A percentile compares a stretch with the other conserved stretches of the same genome.
Evolutionary conservation across 2,888 invertebrate species (phyloP).

Genomic region (Sphinx pinastri): DNA sequence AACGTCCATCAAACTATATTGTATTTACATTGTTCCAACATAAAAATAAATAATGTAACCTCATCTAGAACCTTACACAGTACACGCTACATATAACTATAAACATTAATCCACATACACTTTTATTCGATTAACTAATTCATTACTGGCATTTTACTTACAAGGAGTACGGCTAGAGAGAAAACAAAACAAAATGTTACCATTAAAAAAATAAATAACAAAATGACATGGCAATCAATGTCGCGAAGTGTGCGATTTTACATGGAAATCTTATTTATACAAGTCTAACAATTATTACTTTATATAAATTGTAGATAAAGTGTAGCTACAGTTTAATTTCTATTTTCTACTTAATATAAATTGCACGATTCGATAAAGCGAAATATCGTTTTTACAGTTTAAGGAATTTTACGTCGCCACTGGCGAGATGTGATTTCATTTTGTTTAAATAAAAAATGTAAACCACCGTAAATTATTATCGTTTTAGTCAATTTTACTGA

Average conservation of each 20-base stretch:
- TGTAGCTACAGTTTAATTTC: conserved; percentile 66
- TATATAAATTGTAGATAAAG: conserved; percentile 49
- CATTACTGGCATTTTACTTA: conserved; percentile 77
- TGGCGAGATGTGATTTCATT: conserved; percentile 12
- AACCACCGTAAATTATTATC: conserved; percentile 1
- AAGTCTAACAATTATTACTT: conserved; percentile 43
- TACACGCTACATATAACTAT: conserved; percentile 69
- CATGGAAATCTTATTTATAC: conserved; percentile 56
- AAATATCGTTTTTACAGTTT: conserved; percentile 59
- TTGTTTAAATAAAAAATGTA: not conserved
- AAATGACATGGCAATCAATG: conserved; percentile 66
- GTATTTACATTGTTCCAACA: conserved; percentile 82
- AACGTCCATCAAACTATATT: conserved; percentile 73
- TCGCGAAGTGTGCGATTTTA: conserved; percentile 33
- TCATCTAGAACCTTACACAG: conserved; percentile 74
- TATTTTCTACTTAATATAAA: conserved; percentile 75
- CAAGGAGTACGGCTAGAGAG: conserved; percentile 50
- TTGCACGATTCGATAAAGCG: conserved; percentile 83
- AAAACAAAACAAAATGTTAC: conserved; percentile 66
- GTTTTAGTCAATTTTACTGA: not conserved
- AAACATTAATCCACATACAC: conserved; percentile 70
- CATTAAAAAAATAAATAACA: conserved; percentile 82
- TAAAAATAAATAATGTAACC: conserved; percentile 84
- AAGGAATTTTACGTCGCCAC: conserved; percentile 42
- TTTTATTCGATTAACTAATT: conserved; percentile 45